Evolutionary conservation across 2,888 invertebrate genomes (phyloP).

Genomic region (Miltochrista miniata): DNA sequence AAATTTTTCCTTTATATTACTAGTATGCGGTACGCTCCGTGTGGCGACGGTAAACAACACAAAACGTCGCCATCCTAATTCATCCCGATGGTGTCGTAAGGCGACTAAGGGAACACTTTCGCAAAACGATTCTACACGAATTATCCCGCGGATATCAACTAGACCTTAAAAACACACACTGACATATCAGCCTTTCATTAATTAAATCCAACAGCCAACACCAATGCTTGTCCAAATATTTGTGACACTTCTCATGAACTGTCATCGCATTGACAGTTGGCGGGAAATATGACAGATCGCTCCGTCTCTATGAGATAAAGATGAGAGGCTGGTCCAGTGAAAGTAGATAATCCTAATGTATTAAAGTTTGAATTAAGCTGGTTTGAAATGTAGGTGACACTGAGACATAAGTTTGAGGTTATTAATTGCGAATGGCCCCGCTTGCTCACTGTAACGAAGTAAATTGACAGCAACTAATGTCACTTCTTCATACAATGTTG

Average conservation of each 20-base stretch:
- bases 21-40: too few species aligned
- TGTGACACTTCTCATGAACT: constrained; percentile 17
- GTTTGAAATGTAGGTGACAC: constrained; percentile 5
- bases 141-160: too few species aligned
- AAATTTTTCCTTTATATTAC: too few species aligned
- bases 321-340: constrained; percentile 6
- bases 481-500: too few species aligned
- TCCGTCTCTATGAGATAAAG: background rate
- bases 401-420: background rate
- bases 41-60: too few species aligned
- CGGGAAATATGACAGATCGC: constrained; percentile 1
- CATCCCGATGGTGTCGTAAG: too few species aligned
- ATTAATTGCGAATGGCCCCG: background rate
- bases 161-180: too few species aligned
- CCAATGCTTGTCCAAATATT: constrained; percentile 26
- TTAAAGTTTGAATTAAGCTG: constrained; percentile 1
- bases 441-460: background rate
- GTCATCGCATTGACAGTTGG: constrained; percentile 8
- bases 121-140: too few species aligned
- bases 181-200: background rate
- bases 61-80: too few species aligned
- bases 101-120: too few species aligned
- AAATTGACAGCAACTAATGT: too few species aligned
- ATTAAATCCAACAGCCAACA: background rate
- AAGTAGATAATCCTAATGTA: constrained; percentile 8